Evolutionary conservation across 1,140 invertebrate species (phyloP).

Genomic region (Drosophila pandora): DNA sequence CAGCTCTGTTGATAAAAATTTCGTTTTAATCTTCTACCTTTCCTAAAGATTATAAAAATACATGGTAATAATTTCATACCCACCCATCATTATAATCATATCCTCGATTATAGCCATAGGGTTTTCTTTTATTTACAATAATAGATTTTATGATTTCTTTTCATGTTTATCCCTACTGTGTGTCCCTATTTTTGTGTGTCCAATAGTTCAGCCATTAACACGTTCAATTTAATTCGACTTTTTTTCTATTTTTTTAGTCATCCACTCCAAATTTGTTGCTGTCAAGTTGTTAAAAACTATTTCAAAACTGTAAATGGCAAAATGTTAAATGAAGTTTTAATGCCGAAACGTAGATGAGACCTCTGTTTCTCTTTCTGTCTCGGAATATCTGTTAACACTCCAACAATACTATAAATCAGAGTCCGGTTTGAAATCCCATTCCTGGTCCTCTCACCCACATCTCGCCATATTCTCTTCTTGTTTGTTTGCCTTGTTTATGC

Average conservation of each 20-base stretch:
- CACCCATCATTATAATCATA: too few relatives aligned
- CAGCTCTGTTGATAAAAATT: too few relatives aligned
- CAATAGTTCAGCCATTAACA: conserved; percentile 62
- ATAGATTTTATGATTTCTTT: too few relatives aligned
- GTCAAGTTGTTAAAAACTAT: conserved; percentile 83
- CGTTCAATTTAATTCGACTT: conserved; percentile 58
- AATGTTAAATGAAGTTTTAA: conserved; percentile 83
- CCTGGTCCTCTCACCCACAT: conserved; percentile 4
- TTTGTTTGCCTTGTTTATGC: conserved; percentile 81
- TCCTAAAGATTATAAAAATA: too few relatives aligned
- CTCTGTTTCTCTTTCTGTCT: conserved; percentile 29
- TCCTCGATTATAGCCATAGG: too few relatives aligned
- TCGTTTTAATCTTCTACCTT: too few relatives aligned
- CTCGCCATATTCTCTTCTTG: conserved; percentile 21
- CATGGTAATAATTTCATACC: too few relatives aligned
- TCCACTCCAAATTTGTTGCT: conserved; percentile 64
- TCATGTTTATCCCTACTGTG: too few relatives aligned
- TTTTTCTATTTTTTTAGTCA: not conserved
- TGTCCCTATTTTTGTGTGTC: not conserved
- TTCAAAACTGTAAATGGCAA: conserved; percentile 83
- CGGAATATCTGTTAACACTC: conserved; percentile 77
- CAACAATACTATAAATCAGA: conserved; percentile 71
- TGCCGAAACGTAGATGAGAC: conserved; percentile 58
- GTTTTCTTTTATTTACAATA: too few relatives aligned
- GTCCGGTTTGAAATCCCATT: conserved; percentile 65